These are phyloP conservation scores for Agrochola macilenta DNA, from an alignment of 2,888 invertebrate species.

Conservation along the genomic window DNA sequence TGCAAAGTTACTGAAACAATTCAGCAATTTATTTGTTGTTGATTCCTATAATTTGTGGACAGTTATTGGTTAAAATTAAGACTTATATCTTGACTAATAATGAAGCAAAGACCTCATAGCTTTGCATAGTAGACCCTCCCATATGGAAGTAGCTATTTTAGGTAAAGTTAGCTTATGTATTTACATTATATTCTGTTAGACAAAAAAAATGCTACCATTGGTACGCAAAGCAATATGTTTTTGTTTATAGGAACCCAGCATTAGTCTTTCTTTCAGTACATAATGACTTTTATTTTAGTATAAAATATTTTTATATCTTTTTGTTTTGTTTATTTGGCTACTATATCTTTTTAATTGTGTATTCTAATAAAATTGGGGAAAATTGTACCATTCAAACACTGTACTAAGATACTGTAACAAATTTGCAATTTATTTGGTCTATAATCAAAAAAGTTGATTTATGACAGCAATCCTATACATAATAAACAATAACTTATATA, in stretches of 20 bases:
- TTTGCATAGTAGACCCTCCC: too few species aligned
- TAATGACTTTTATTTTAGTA: not conserved
- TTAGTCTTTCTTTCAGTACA: not conserved
- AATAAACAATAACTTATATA: conserved; percentile 43
- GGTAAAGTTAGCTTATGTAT: too few species aligned
- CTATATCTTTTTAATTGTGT: not conserved
- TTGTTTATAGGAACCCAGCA: too few species aligned
- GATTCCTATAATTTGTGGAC: too few species aligned
- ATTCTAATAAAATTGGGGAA: conserved; percentile 5
- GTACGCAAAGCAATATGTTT: too few species aligned
- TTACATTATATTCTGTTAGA: too few species aligned
- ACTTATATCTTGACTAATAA: too few species aligned
- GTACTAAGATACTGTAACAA: conserved; percentile 27
- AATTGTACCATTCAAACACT: conserved; percentile 41
- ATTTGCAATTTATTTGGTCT: conserved; percentile 25
- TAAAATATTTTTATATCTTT: not conserved
- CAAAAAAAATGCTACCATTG: too few species aligned
- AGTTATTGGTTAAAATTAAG: too few species aligned
- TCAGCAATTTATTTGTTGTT: not conserved
- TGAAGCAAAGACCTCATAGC: too few species aligned
- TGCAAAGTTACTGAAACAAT: not conserved
- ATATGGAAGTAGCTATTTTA: too few species aligned
- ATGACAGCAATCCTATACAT: conserved; percentile 19
- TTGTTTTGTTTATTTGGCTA: not conserved
- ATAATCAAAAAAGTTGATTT: conserved; percentile 6